These are phyloP conservation scores for Melanotaenia nigrans DNA, from an alignment of 2,797 vertebrate species.

Conservation along the genomic window DNA sequence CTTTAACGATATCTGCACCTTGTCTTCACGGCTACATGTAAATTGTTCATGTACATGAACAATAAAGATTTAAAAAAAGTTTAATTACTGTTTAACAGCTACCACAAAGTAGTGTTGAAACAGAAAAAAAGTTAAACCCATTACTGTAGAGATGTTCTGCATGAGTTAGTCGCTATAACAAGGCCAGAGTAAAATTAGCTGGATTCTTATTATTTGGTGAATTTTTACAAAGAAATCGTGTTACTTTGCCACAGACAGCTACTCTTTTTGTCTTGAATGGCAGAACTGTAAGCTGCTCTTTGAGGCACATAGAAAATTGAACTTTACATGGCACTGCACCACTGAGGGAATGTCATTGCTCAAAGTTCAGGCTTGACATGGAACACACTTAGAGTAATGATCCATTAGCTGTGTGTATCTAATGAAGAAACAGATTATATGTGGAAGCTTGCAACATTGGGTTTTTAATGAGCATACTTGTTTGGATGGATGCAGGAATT, in stretches of 20 bases:
- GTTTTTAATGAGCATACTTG: constrained; percentile 71
- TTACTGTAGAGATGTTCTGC: too few species aligned
- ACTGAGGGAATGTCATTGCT: constrained; percentile 43
- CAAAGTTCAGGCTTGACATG: constrained; percentile 55
- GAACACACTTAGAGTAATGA: constrained; percentile 73
- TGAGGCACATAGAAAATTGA: constrained; percentile 2
- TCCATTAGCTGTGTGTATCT: constrained; percentile 65
- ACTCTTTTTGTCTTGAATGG: constrained; percentile 17
- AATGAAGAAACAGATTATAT: constrained; percentile 70
- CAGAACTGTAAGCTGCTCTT: not conserved
- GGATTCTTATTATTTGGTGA: too few species aligned
- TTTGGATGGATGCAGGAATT: constrained; percentile 56
- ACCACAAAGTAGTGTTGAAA: too few species aligned
- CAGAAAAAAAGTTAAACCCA: too few species aligned
- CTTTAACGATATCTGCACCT: too few species aligned
- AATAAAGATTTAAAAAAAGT: too few species aligned
- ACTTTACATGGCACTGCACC: constrained; percentile 38
- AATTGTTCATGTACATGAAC: too few species aligned
- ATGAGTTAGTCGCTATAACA: too few species aligned
- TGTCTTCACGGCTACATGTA: too few species aligned
- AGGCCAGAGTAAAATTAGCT: too few species aligned
- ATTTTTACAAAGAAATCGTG: not conserved
- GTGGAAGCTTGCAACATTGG: constrained; percentile 59
- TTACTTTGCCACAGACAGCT: not conserved
- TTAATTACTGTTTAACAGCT: too few species aligned